phyloP scores from a whole-genome alignment of 2,797 vertebrate species.

The Rhabdophis nuchalis region DNA sequence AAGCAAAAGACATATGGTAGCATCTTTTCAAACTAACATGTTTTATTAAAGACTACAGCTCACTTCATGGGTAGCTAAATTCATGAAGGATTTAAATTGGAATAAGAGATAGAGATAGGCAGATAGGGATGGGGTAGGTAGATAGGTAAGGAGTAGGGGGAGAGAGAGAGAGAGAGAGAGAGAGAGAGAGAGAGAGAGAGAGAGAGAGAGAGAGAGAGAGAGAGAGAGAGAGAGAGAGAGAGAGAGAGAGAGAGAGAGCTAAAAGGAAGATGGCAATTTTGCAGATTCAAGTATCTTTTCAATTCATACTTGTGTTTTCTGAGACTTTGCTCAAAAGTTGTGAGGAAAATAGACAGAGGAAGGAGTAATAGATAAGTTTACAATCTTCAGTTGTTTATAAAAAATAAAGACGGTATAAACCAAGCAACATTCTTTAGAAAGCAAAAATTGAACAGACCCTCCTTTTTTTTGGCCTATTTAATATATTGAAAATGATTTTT shows the following conservation, averaged over 20 bases:
- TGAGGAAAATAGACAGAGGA: not conserved
- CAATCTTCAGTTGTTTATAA: not conserved
- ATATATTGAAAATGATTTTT: not conserved
- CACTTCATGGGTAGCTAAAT: not conserved
- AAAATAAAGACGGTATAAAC: not conserved
- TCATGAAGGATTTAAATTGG: not conserved
- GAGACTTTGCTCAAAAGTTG: not conserved
- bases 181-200: not conserved
- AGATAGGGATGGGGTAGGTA: not conserved
- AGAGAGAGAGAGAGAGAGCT: not conserved
- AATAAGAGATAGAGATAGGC: not conserved
- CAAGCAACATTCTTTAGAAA: constrained; percentile 3
- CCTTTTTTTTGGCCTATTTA: not conserved
- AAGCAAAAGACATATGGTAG: not conserved
- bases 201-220: not conserved
- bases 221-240: not conserved
- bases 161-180: not conserved
- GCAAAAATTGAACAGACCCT: constrained; percentile 7
- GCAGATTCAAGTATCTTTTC: not conserved
- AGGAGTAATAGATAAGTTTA: not conserved
- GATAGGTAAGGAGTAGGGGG: not conserved
- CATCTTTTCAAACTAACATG: not conserved
- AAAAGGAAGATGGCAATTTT: not conserved
- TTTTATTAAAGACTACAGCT: not conserved
- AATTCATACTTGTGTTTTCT: not conserved